Base-by-base conservation (phyloP, 1,140 invertebrate genomes). In the Panagrolaimus sp. region DNA sequence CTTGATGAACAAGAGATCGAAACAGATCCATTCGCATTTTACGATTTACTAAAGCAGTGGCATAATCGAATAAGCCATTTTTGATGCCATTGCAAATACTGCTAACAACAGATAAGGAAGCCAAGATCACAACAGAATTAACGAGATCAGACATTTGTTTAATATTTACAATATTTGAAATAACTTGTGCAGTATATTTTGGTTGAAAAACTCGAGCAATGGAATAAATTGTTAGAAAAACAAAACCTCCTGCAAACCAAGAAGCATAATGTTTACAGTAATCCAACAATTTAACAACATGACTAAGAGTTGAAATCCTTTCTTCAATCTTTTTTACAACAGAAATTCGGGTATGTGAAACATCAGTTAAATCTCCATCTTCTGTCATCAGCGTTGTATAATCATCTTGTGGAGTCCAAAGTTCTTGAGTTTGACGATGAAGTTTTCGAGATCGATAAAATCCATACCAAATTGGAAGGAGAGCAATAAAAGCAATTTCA, bases 141-240 rank as follows among this genome's bases (percentile, higher is more conserved):
- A 69, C 14, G 5, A 69, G 21, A 14, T 65, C 62, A 15, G 67
- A 48, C 12, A 65, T 26, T 55, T 71, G 69, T 12, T 70, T 44
- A 43, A 43, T 45, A 21, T 67, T 64, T 2, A 78, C 76, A 62
- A 78, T 71, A 32, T 73, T 68, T 0, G 68, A 32, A 24, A 78
- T 75, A 9, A 78, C 76, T 43, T 68, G 43, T 15, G 71, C 76
- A 15, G 70, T 76, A 28, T 71, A 71, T 17, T 70, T 46, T 6
- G 76, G 76, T 21, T 78, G 73, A 68, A 75, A 73, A 26, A 78
- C 67, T 44, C 76, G 73, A n/a, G 72, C 76, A n/a, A 71, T 12
- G 24, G 76, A 48, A 52, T 77, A 78, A 48, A 78, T 66, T 10
- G 43, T 69, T 14, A 77, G 66, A 48, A 78, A 77, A 26, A 77